phyloP scores from a whole-genome alignment of 2,888 invertebrate species.

The Chydorus sphaericus region DNA sequence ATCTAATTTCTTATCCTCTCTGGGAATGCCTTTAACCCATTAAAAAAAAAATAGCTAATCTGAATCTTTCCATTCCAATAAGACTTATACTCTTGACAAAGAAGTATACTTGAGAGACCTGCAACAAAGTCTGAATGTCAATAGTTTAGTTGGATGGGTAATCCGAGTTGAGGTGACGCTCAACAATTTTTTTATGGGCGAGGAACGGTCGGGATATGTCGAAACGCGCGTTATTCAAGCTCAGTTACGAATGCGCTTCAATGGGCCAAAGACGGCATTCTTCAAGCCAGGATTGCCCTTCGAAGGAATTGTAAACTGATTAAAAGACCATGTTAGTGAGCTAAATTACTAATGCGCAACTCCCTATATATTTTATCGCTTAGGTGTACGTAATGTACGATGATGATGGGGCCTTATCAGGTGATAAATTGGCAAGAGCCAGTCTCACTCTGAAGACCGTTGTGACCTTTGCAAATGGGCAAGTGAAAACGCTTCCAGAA shows the following conservation, averaged over 20 bases:
- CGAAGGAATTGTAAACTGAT: conserved; percentile 32
- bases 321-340: too few relatives aligned
- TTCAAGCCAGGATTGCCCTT: conserved; percentile 39
- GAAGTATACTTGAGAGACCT: conserved; percentile 2
- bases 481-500: conserved; percentile 8
- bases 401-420: conserved; percentile 25
- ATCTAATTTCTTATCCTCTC: background rate
- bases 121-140: background rate
- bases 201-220: conserved; percentile 26
- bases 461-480: background rate
- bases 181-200: conserved; percentile 15
- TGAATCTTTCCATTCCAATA: background rate
- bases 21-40: background rate
- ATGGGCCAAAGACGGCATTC: conserved; percentile 34
- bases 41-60: background rate
- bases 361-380: too few relatives aligned
- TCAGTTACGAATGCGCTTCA: conserved; percentile 31
- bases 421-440: conserved; percentile 23
- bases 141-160: conserved; percentile 4
- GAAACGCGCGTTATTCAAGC: conserved; percentile 34
- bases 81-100: conserved; percentile 7
- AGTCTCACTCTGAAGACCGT: conserved; percentile 16
- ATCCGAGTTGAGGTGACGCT: conserved; percentile 9
- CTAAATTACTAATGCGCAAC: too few relatives aligned
- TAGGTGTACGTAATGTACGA: conserved; percentile 29